These are phyloP conservation scores for Ophiothrix spiculata DNA, from an alignment of 35 echinoderm and acorn worm species.

Conservation along the genomic window DNA sequence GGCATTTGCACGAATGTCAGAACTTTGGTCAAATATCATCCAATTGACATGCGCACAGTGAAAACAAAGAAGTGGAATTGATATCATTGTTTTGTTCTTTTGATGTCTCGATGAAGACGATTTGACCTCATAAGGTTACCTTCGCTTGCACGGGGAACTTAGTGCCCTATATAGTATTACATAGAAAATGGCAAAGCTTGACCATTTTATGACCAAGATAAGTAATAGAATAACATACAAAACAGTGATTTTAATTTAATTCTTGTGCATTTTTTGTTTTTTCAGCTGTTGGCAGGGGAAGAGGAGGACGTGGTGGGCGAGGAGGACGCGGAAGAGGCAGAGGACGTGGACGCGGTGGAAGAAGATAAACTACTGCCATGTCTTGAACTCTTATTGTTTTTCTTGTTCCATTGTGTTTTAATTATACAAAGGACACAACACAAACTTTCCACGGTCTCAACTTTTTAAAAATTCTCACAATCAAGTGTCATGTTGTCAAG, in stretches of 20 bases:
- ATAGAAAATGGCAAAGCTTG: not conserved
- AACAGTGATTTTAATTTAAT: not conserved
- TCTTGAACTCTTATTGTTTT: not conserved
- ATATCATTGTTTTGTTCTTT: not conserved
- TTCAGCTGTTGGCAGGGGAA: conserved; percentile 64
- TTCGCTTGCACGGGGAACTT: not conserved
- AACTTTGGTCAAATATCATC: too few species aligned
- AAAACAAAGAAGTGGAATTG: too few species aligned
- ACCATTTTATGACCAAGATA: not conserved
- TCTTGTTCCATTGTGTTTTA: too few species aligned
- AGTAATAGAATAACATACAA: not conserved
- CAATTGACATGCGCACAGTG: not conserved
- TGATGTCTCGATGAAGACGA: not conserved
- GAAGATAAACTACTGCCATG: not conserved
- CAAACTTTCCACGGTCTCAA: too few species aligned
- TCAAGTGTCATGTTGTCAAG: too few species aligned
- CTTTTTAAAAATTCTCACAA: too few species aligned
- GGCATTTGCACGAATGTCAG: too few species aligned
- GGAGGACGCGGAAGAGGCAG: conserved; percentile 64
- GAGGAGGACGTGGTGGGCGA: conserved; percentile 66
- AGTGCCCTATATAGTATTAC: not conserved
- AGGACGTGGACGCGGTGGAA: conserved; percentile 46
- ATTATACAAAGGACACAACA: too few species aligned
- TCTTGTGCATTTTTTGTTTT: conserved; percentile 20
- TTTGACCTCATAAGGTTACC: not conserved